Evolutionary conservation across 2,113 vertebrate genomes (phyloP).

Genomic region (Grantiella picta): DNA sequence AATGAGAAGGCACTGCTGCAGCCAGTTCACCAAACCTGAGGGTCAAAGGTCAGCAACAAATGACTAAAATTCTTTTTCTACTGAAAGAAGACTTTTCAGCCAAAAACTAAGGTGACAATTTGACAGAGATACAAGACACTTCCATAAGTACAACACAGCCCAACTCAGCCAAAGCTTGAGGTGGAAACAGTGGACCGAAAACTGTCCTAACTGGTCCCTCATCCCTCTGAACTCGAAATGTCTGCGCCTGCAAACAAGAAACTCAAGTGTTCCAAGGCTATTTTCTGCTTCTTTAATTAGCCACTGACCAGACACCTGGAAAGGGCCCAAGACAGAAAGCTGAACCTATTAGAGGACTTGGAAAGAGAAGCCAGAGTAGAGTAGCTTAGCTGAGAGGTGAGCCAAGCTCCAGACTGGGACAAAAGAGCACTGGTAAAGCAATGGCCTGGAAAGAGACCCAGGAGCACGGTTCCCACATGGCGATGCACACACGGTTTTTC

Average conservation of each 20-base stretch:
- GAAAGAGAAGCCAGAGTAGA: not conserved
- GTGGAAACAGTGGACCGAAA: not conserved
- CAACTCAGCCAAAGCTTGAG: not conserved
- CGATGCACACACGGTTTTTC: accelerated
- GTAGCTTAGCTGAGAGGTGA: not conserved
- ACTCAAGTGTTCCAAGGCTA: not conserved
- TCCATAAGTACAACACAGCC: not conserved
- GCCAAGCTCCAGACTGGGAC: not conserved
- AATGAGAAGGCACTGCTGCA: not conserved
- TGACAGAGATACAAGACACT: not conserved
- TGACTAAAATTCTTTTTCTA: not conserved
- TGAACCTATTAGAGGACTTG: not conserved
- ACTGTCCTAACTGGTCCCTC: not conserved
- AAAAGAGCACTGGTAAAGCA: accelerated
- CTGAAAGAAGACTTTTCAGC: not conserved
- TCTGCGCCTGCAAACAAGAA: not conserved
- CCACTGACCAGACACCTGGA: not conserved
- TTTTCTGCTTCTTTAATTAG: not conserved
- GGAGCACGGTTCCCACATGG: accelerated
- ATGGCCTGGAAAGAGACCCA: not conserved
- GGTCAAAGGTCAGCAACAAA: not conserved
- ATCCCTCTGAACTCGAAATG: not conserved
- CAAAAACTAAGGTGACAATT: not conserved
- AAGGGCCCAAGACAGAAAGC: not conserved
- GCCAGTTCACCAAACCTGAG: not conserved